These are phyloP conservation scores for Bilobella aurantiaca DNA, from an alignment of 1,140 invertebrate species.

Conservation along the genomic window DNA sequence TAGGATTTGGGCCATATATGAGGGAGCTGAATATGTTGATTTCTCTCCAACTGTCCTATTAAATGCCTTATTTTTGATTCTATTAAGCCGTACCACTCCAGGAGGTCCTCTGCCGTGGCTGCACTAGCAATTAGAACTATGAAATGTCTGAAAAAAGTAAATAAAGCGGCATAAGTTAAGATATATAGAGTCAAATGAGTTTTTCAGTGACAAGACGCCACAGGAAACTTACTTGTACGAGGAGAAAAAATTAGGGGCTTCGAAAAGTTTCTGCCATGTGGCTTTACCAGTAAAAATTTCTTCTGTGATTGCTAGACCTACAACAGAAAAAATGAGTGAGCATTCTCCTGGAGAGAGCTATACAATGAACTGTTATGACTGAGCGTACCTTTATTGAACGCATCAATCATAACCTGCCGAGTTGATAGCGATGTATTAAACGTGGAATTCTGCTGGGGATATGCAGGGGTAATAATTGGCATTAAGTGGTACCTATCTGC, in stretches of 20 bases:
- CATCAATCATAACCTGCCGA: conserved; percentile 81
- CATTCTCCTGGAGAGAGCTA: not conserved
- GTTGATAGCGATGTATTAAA: conserved; percentile 96
- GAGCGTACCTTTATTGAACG: conserved; percentile 55
- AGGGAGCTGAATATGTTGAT: conserved; percentile 77
- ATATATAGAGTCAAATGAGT: too few species aligned
- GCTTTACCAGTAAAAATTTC: conserved; percentile 76
- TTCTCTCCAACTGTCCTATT: conserved; percentile 82
- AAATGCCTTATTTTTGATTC: conserved; percentile 92
- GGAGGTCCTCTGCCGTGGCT: conserved; percentile 64
- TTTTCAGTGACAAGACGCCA: conserved; percentile 9
- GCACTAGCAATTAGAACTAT: conserved; percentile 79
- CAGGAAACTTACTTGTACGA: conserved; percentile 66
- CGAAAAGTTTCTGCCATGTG: conserved; percentile 86
- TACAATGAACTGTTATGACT: conserved; percentile 30
- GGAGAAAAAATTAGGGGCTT: conserved; percentile 84
- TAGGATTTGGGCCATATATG: conserved; percentile 91
- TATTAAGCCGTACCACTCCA: conserved; percentile 93
- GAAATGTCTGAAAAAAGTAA: conserved; percentile 60
- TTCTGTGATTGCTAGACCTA: conserved; percentile 67
- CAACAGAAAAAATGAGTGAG: too few species aligned
- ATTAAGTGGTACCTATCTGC: conserved; percentile 90
- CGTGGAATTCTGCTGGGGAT: conserved; percentile 99
- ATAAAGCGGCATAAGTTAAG: too few species aligned
- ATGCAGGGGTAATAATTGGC: conserved; percentile 99